Base-by-base conservation (phyloP, 2,888 invertebrate genomes). In the Torymus tubicola region DNA sequence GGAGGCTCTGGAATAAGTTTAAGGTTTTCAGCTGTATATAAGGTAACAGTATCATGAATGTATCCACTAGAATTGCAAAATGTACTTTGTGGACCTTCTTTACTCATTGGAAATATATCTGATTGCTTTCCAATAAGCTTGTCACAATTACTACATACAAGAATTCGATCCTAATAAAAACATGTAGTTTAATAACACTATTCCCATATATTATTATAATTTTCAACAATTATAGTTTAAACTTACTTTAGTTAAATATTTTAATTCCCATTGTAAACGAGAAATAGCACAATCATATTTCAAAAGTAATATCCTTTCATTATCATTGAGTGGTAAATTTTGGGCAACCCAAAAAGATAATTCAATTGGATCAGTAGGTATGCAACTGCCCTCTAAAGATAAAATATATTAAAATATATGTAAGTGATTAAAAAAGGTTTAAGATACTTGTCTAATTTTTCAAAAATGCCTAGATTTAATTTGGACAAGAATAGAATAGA, bases 271-370 rank as follows among this genome's bases (percentile, higher is more conserved):
- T 83, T 93, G 92, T 21, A 95, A 91, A 83, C 96, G 92, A 83
- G 94, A 93, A 83, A 95, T 92, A 0, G 95, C 93, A 50, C 94
- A 94, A 90, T 96, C 93, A 65, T 95, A 92, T 83, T 92, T 91
- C 81, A 97, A 92, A 71, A 96, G 91, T 14, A 92, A 90, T 50
- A 95, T 90, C 84, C 95, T 91, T 85, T 94, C 93, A 18, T 91
- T 91, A 85, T 95, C 94, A 70, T 93, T 93, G 18, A 96, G 90
- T 53, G 95, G 94, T 69, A 96, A 92, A 90, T 95, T 96, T 83
- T 95, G 94, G 13, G 95, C 95, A 72, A 96, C 93, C 96, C 96
- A 97, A 89, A 94, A 96, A 0, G 96, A 96, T 82, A 96, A 91
- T 80, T 94, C 93, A 11, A 93, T 91, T 0, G 95, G 94, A 91